Evolutionary conservation across 2,888 invertebrate genomes (phyloP).

Genomic region (Isotomurus palustris): DNA sequence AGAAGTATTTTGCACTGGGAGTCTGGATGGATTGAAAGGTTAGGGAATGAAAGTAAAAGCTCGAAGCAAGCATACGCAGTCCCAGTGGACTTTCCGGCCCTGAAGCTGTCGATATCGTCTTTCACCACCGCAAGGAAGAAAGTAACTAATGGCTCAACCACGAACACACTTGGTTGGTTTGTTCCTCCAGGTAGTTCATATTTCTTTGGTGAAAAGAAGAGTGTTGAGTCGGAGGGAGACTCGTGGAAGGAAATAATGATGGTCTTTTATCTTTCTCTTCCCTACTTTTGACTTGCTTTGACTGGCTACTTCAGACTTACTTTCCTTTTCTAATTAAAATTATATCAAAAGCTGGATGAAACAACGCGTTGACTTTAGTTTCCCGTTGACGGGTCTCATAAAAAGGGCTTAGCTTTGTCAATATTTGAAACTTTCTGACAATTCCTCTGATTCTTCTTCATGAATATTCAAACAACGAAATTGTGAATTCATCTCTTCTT

Average conservation of each 20-base stretch:
- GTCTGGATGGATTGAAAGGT: too few relatives aligned
- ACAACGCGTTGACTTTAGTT: too few relatives aligned
- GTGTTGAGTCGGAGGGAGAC: conserved; percentile 11
- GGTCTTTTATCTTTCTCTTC: conserved; percentile 6
- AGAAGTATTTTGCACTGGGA: too few relatives aligned
- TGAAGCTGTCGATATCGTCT: neutral
- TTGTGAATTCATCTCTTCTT: too few relatives aligned
- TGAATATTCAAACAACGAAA: too few relatives aligned
- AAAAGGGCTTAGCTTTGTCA: too few relatives aligned
- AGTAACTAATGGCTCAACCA: neutral
- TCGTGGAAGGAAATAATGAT: conserved; percentile 34
- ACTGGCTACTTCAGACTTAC: neutral
- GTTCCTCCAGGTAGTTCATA: neutral
- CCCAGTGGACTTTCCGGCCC: neutral
- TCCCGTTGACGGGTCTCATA: too few relatives aligned
- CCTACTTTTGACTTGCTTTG: too few relatives aligned
- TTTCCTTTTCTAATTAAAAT: conserved; percentile 8
- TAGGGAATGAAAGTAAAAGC: neutral
- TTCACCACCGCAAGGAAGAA: conserved; percentile 1
- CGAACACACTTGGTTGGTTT: too few relatives aligned
- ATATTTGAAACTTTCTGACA: too few relatives aligned
- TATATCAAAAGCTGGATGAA: neutral
- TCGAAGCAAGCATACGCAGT: neutral
- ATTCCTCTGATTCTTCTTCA: too few relatives aligned
- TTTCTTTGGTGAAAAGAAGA: conserved; percentile 4